These are phyloP conservation scores for Acheta domesticus DNA, from an alignment of 2,888 invertebrate genomes.

Conservation along the genomic window DNA sequence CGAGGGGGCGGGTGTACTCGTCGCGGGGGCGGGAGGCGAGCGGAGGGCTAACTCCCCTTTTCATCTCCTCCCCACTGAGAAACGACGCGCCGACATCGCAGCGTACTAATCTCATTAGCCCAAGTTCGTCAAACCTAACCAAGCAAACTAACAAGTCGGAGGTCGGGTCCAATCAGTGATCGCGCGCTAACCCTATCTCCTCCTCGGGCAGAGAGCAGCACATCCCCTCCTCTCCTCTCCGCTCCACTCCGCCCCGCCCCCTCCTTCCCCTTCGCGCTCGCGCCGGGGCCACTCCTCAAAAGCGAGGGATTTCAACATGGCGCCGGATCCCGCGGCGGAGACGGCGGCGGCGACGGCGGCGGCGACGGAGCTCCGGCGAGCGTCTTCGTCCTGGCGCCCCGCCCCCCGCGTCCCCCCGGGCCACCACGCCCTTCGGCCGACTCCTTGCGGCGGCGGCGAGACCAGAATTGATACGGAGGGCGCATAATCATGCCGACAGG, in stretches of 20 bases:
- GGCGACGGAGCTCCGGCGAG: too few species aligned
- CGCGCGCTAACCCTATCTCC: background rate
- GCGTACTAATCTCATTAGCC: background rate
- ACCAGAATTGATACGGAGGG: conserved; percentile 34
- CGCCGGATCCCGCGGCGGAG: background rate
- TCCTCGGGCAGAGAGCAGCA: background rate
- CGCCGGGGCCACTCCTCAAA: background rate
- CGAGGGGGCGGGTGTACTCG: too few species aligned
- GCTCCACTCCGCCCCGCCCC: background rate
- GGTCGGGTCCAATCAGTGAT: conserved; percentile 1
- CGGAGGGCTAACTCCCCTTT: background rate
- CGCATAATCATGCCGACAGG: conserved; percentile 53
- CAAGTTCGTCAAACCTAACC: conserved; percentile 18
- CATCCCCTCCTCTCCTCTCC: background rate
- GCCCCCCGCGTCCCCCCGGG: conserved; percentile 12
- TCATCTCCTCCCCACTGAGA: conserved; percentile 7
- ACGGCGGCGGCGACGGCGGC: too few species aligned
- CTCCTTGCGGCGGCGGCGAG: conserved; percentile 41
- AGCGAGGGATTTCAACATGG: background rate
- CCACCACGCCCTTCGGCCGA: conserved; percentile 29
- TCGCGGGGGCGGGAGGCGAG: background rate
- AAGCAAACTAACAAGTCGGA: background rate
- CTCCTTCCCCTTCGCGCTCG: too few species aligned
- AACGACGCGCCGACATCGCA: background rate
- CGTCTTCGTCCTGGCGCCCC: too few species aligned